These are phyloP conservation scores for Brachyopa scutellaris DNA, from an alignment of 2,888 invertebrate species.

Conservation along the genomic window DNA sequence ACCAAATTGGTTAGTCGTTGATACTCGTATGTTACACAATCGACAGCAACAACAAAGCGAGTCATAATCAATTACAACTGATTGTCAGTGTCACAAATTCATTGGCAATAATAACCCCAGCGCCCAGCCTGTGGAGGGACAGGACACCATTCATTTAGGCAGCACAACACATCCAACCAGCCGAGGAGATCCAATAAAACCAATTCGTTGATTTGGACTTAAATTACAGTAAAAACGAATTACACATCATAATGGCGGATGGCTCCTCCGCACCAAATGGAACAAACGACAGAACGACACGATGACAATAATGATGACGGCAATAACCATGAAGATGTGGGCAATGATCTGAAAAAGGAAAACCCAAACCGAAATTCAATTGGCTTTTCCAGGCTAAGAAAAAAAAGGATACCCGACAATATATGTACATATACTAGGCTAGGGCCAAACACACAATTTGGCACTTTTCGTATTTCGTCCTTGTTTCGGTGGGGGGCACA, in stretches of 20 bases:
- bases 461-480: constrained; percentile 42
- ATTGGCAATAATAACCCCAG: constrained; percentile 63
- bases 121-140: constrained; percentile 23
- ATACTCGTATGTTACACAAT: too few relatives aligned
- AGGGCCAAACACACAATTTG: constrained; percentile 39
- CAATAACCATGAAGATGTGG: constrained; percentile 70
- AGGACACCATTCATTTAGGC: constrained; percentile 61
- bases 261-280: too few relatives aligned
- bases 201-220: constrained; percentile 66
- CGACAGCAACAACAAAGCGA: background rate
- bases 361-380: constrained; percentile 44
- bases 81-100: constrained; percentile 63
- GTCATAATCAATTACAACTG: constrained; percentile 50
- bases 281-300: background rate
- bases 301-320: constrained; percentile 52
- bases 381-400: constrained; percentile 15
- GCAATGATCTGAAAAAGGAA: constrained; percentile 48
- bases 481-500: background rate
- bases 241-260: constrained; percentile 55
- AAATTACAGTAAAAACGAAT: constrained; percentile 70
- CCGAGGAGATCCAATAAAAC: constrained; percentile 61
- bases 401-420: constrained; percentile 7
- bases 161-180: constrained; percentile 23
- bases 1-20: constrained; percentile 36
- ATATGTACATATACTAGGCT: constrained; percentile 9